A percentile compares a stretch with the other conserved stretches of the same genome.
phyloP scores from a whole-genome alignment of 2,113 vertebrate species.

The Poeciliopsis occidentalis region DNA sequence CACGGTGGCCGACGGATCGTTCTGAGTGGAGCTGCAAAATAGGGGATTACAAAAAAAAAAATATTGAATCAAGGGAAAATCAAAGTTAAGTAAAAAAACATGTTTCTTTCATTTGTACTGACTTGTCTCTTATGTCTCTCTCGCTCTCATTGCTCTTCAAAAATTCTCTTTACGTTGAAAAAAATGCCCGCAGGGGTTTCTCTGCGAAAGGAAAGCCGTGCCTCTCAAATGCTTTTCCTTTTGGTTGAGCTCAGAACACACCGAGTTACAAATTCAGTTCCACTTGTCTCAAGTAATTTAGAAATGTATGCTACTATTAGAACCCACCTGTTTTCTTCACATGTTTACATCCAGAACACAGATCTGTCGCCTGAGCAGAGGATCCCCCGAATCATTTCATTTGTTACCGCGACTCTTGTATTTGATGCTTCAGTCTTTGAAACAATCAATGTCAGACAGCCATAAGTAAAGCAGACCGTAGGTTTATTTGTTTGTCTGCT shows the following conservation, averaged over 20 bases:
- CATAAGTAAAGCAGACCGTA: conserved; percentile 37
- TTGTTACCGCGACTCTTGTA: conserved; percentile 57
- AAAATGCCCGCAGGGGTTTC: conserved; percentile 51
- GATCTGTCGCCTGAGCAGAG: conserved; percentile 51
- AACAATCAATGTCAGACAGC: conserved; percentile 46
- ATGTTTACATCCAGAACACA: conserved; percentile 54
- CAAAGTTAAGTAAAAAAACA: conserved; percentile 38
- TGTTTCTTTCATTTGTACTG: conserved; percentile 20
- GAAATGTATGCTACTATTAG: conserved; percentile 23
- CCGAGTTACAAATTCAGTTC: conserved; percentile 70
- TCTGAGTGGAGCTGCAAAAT: conserved; percentile 71
- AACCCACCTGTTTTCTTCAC: conserved; percentile 46
- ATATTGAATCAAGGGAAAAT: conserved; percentile 15
- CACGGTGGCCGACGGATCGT: conserved; percentile 79
- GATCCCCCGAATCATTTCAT: conserved; percentile 47
- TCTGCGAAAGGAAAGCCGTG: conserved; percentile 43
- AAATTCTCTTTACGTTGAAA: conserved; percentile 44
- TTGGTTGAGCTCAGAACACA: conserved; percentile 54
- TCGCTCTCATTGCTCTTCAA: conserved; percentile 41
- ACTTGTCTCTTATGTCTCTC: conserved; percentile 27
- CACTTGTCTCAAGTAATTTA: conserved; percentile 50
- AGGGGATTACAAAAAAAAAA: conserved; percentile 1
- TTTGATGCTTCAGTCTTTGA: conserved; percentile 56
- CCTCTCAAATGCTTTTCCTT: conserved; percentile 6
- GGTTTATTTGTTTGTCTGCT: too few relatives aligned